Base-by-base conservation (phyloP, 2,888 invertebrate species). In the Epistrophe grossulariae region DNA sequence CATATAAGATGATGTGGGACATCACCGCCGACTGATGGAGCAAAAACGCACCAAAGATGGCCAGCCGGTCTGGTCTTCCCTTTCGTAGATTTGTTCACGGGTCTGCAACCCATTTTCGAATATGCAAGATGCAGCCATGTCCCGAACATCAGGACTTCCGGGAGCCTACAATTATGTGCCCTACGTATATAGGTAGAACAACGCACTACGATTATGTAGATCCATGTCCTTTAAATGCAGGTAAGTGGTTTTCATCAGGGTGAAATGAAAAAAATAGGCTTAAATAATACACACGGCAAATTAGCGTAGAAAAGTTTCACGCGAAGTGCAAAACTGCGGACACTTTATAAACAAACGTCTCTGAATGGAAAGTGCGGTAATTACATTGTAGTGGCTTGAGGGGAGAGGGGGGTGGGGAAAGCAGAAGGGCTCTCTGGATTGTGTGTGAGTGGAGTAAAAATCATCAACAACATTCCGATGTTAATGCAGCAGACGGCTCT, bases 111-210 rank as follows among this genome's bases (percentile, higher is more conserved):
- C 95, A 97, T 78, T 97, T 98, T 94, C 96, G 97, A 93, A 97
- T 98, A 90, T 98, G 98, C 93, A 24, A 98, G 92, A 97, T 97
- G 95, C 97, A 98, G 97, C 95, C 97, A 0, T 99, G 98, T 92
- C 95, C 96, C n/a, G 95, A 95, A 88, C 94, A 94, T 62, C 94
- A 95, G 89, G 0, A 31, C 5, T 31, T 31, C 31, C 31, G 24
- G 24, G 24, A 24, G 96, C 96, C 0, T 98, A 96, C 93, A 96
- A 98, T 93, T 95, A 95, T 90, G 95, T 96, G 0, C 96, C 97
- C 0, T 97, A 97, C 96, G 89, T 95, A 96, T 95, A 96, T 91
- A 95, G 95, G 89, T 98, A n/a, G 98, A 98, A 94, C 95, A 85
- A 96, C 98, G 0, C 96, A 97, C 91, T 95, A 96, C 89, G 97